phyloP scores from a whole-genome alignment of 2,113 vertebrate genomes.

The Seriola quinqueradiata region DNA sequence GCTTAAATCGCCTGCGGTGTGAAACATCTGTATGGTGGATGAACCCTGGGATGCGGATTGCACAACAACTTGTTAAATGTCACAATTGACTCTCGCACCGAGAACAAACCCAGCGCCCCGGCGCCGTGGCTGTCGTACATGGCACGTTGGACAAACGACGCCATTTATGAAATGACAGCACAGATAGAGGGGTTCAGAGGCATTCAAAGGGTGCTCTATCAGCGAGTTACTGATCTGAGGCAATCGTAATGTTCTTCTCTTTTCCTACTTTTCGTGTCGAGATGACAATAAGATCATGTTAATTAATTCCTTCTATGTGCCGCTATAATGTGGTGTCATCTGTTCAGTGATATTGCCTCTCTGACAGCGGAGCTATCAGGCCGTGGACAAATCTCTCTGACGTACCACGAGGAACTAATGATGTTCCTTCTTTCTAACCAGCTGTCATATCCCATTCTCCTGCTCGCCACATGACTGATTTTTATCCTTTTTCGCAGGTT shows the following conservation, averaged over 20 bases:
- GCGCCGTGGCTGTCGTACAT: conserved; percentile 33
- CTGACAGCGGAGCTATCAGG: conserved; percentile 75
- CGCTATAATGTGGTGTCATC: conserved; percentile 73
- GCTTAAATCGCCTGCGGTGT: not conserved
- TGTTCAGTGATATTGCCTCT: conserved; percentile 65
- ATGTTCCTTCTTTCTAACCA: conserved; percentile 68
- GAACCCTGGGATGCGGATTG: conserved; percentile 20
- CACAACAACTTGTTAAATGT: conserved; percentile 46
- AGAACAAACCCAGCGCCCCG: not conserved
- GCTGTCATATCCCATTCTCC: conserved; percentile 75
- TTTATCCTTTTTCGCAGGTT: conserved; percentile 64
- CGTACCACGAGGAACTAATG: conserved; percentile 73
- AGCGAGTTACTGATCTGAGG: conserved; percentile 69
- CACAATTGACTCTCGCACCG: conserved; percentile 30
- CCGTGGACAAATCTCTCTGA: conserved; percentile 68
- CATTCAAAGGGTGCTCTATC: conserved; percentile 74
- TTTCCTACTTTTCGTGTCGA: conserved; percentile 54
- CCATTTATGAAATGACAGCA: conserved; percentile 65
- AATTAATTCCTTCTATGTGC: conserved; percentile 76
- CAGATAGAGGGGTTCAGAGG: conserved; percentile 51
- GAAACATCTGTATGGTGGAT: conserved; percentile 38
- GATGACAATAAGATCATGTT: conserved; percentile 77
- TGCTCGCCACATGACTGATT: conserved; percentile 64
- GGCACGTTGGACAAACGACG: conserved; percentile 57
- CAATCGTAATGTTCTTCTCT: conserved; percentile 57